phyloP scores from a whole-genome alignment of 1,140 invertebrate genomes.

The Drosophila asahinai region DNA sequence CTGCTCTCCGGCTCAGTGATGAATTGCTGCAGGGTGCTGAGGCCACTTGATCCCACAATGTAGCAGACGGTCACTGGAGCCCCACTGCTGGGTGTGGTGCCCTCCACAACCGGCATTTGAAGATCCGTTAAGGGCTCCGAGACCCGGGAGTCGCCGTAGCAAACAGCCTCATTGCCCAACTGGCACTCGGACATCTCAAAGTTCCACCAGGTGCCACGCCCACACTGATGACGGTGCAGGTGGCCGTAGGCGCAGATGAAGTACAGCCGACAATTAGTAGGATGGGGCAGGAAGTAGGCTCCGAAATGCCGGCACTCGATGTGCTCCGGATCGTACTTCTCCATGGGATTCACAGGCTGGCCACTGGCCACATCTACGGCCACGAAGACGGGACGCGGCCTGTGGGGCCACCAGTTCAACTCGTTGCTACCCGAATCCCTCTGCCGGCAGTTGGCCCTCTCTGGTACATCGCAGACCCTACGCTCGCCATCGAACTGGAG shows the following conservation, averaged over 20 bases:
- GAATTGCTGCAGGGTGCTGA: conserved; percentile 27
- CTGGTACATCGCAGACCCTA: conserved; percentile 54
- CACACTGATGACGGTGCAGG: conserved; percentile 73
- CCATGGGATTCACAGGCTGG: conserved; percentile 60
- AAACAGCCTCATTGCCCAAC: conserved; percentile 46
- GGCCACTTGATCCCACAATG: conserved; percentile 43
- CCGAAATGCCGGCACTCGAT: conserved; percentile 75
- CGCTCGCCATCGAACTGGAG: conserved; percentile 53
- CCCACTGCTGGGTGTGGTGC: conserved; percentile 34
- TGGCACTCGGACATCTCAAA: conserved; percentile 66
- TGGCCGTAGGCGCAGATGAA: conserved; percentile 78
- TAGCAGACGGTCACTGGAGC: conserved; percentile 64
- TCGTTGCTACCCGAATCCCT: conserved; percentile 20
- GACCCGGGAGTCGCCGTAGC: conserved; percentile 31
- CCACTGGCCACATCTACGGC: conserved; percentile 70
- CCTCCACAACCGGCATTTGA: background rate
- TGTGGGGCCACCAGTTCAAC: conserved; percentile 48
- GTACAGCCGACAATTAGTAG: conserved; percentile 65
- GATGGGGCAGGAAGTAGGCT: conserved; percentile 80
- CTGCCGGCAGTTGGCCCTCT: conserved; percentile 47
- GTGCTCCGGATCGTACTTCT: conserved; percentile 66
- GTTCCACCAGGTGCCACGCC: conserved; percentile 67
- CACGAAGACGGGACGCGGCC: conserved; percentile 56
- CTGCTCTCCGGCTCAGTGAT: conserved; percentile 6
- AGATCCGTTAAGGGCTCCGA: background rate